Base-by-base conservation (phyloP, 1,140 invertebrate genomes). In the Pachypeltis micranthus region DNA sequence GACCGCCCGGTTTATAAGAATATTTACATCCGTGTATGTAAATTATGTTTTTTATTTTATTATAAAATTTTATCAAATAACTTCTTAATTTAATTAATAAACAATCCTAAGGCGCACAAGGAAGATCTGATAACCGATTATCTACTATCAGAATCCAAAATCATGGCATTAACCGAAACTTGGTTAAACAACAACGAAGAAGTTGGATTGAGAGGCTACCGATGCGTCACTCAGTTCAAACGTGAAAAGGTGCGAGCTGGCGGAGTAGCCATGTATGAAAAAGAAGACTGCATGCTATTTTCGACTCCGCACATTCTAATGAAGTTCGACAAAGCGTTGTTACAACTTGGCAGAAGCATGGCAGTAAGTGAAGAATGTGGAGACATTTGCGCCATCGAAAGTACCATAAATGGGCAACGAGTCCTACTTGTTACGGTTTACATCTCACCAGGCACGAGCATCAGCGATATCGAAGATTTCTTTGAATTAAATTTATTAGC, bases 171-270 rank as follows among this genome's bases (percentile, higher is more conserved):
- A 51, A 51, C 47, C 21, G 47, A 51, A 51, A 51, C 21, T 51
- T 21, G 47, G 47, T 21, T 51, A 21, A 51, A 51, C 21, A 51
- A 51, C 47, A 14, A 51, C 47, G 47, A 51, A 14, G 47, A 51
- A 51, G 47, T 51, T 51, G 47, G 47, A 51, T 51, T 51, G 21
- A 51, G 47, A 21, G 47, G 47, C 47, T 51, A 51, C 21, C 47
- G 47, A 51, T 51, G 47, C 21, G 47, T 51, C 10, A 51, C 10
- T 14, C 10, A 14, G 21, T 51, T 51, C 47, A 51, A 51, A 21
- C 31, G 31, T 39, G 31, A 39, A 39, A 39, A 39, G 31, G 31
- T 39, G 31, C 31, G 31, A 39, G 31, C 31, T 39, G 31, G 31
- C 31, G 31, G 31, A 39, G 10, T 51, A 21, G 47, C 21, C 10